These are phyloP conservation scores for Mormyrus hasselquistii DNA, from an alignment of 2,797 vertebrate species.

Conservation along the genomic window DNA sequence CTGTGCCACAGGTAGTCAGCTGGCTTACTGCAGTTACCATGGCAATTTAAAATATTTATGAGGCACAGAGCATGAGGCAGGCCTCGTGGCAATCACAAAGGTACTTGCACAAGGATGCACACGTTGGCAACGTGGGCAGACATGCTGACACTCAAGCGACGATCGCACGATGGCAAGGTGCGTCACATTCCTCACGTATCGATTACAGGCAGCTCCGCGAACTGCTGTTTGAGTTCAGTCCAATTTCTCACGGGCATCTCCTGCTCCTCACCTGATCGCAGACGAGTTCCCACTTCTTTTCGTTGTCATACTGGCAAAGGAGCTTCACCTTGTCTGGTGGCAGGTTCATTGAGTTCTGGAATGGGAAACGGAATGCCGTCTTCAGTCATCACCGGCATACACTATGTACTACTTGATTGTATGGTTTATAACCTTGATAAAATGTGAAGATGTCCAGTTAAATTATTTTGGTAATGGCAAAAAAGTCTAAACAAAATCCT, in stretches of 20 bases:
- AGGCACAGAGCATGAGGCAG: conserved; percentile 23
- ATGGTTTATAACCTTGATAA: background rate
- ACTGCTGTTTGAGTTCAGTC: background rate
- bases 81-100: background rate
- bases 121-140: background rate
- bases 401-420: background rate
- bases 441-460: no score
- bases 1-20: conserved; percentile 31
- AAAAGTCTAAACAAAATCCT: background rate
- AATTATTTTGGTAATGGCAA: background rate
- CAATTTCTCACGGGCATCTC: background rate
- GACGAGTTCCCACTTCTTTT: conserved; percentile 97
- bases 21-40: conserved; percentile 31
- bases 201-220: background rate
- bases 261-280: conserved; percentile 71
- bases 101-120: background rate
- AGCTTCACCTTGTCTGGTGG: conserved; percentile 89
- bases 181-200: background rate
- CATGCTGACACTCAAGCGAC: background rate
- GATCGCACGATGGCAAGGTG: no score
- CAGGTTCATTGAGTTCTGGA: conserved; percentile 90
- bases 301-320: conserved; percentile 77
- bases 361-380: background rate
- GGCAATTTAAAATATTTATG: conserved; percentile 44
- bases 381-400: no score